These are phyloP conservation scores for Adrianichthys oophorus DNA, from an alignment of 2,797 vertebrate species.

Conservation along the genomic window DNA sequence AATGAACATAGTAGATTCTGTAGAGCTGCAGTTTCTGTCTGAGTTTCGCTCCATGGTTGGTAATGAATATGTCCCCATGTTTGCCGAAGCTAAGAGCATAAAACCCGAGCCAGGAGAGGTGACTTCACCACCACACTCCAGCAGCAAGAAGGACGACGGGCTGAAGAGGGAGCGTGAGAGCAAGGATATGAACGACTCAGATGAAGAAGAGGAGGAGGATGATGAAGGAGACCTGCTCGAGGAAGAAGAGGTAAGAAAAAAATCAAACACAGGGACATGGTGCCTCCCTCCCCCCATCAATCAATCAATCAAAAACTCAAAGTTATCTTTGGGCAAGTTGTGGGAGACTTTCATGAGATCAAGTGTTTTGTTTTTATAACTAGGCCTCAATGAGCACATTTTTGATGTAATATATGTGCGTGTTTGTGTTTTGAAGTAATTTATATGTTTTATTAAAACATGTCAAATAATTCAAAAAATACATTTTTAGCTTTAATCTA, in stretches of 20 bases:
- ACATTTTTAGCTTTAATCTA: too few species aligned
- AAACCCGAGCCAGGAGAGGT: slow-evolving; percentile 84
- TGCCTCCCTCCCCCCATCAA: too few species aligned
- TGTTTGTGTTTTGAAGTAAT: too few species aligned
- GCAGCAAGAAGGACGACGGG: slow-evolving; percentile 82
- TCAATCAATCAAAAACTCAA: too few species aligned
- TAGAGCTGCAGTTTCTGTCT: not conserved
- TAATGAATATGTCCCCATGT: slow-evolving; percentile 1
- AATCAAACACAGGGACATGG: not conserved
- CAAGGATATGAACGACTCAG: slow-evolving; percentile 85
- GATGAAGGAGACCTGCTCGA: slow-evolving; percentile 77
- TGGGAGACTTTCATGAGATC: too few species aligned
- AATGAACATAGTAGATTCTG: not conserved
- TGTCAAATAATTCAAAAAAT: too few species aligned
- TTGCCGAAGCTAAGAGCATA: slow-evolving; percentile 74
- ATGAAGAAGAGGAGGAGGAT: slow-evolving; percentile 86
- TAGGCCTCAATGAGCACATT: too few species aligned
- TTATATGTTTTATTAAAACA: too few species aligned
- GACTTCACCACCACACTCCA: slow-evolving; percentile 74
- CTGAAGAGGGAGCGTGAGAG: slow-evolving; percentile 81
- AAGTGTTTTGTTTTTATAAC: too few species aligned
- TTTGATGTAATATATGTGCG: too few species aligned
- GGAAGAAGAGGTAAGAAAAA: slow-evolving; percentile 62
- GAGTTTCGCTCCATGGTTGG: not conserved
- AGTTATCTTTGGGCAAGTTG: too few species aligned